These are phyloP conservation scores for Antechinus stuartii DNA, from an alignment of 2,113 vertebrate genomes.

Conservation along the genomic window DNA sequence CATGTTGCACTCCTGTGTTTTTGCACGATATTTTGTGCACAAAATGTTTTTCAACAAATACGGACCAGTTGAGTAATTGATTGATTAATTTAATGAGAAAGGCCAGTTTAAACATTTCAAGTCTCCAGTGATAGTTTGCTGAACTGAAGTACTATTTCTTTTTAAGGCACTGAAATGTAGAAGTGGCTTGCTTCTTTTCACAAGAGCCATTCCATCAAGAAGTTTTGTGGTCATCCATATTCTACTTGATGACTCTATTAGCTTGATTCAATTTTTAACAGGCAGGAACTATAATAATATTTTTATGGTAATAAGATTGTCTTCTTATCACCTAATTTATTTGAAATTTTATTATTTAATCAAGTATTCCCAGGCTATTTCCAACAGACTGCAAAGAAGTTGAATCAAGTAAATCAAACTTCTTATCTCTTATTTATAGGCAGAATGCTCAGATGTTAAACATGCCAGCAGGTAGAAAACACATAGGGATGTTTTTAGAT, in stretches of 20 bases:
- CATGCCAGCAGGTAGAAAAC: constrained; percentile 57
- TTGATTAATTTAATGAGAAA: not conserved
- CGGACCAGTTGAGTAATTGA: not conserved
- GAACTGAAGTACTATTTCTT: not conserved
- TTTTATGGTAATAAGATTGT: constrained; percentile 65
- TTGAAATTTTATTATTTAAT: constrained; percentile 73
- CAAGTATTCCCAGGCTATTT: constrained; percentile 67
- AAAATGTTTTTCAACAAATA: not conserved
- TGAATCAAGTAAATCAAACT: constrained; percentile 70
- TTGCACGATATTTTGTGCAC: not conserved
- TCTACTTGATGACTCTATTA: constrained; percentile 50
- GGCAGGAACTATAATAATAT: constrained; percentile 60
- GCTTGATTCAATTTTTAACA: constrained; percentile 61
- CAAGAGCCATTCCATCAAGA: constrained; percentile 28
- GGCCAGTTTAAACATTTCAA: not conserved
- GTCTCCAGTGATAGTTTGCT: not conserved
- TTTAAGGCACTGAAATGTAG: not conserved
- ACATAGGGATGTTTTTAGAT: constrained; percentile 29
- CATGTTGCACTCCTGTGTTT: not conserved
- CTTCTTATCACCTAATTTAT: constrained; percentile 74
- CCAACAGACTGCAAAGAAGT: constrained; percentile 74
- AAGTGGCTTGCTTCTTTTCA: constrained; percentile 23
- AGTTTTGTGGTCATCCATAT: constrained; percentile 33
- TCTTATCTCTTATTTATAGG: constrained; percentile 77
- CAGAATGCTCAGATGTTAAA: constrained; percentile 73